These are phyloP conservation scores for Platyrinchus mystaceus DNA, from an alignment of 2,797 vertebrate genomes.

Conservation along the genomic window DNA sequence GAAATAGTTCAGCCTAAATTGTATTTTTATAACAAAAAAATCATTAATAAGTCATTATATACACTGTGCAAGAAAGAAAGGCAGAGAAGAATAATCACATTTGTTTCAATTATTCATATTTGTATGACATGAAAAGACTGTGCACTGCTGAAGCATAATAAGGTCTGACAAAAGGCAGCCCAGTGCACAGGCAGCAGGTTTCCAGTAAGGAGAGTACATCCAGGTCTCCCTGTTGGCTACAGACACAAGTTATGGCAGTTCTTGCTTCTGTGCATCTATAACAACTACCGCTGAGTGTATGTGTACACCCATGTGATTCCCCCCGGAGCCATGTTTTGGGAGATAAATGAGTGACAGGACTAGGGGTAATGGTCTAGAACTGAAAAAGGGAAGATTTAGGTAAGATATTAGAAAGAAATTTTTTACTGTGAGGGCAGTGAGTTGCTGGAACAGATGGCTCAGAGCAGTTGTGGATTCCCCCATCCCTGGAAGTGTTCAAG, in stretches of 20 bases:
- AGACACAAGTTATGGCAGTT: neutral
- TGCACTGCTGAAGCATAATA: neutral
- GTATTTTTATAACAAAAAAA: slow-evolving; percentile 25
- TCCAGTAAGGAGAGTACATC: neutral
- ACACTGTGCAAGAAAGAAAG: slow-evolving; percentile 5
- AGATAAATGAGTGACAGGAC: neutral
- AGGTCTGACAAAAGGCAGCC: neutral
- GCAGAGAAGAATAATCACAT: slow-evolving; percentile 23
- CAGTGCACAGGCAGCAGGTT: neutral
- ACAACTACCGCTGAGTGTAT: no score
- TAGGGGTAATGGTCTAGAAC: neutral
- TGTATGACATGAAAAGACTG: slow-evolving; percentile 31
- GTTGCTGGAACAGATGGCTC: neutral
- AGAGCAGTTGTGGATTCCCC: neutral
- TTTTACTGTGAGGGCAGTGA: neutral
- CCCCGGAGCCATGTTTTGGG: fast-evolving
- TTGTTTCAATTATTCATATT: slow-evolving; percentile 56
- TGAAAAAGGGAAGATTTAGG: neutral
- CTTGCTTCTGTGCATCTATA: neutral
- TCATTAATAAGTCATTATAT: slow-evolving; percentile 46
- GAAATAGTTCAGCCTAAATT: slow-evolving; percentile 13
- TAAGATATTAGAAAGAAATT: neutral
- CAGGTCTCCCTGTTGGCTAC: neutral
- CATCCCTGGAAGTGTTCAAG: neutral
- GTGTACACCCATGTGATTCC: fast-evolving